These are phyloP conservation scores for Schlechtendalia chinensis DNA, from an alignment of 1,140 invertebrate species.

Conservation along the genomic window DNA sequence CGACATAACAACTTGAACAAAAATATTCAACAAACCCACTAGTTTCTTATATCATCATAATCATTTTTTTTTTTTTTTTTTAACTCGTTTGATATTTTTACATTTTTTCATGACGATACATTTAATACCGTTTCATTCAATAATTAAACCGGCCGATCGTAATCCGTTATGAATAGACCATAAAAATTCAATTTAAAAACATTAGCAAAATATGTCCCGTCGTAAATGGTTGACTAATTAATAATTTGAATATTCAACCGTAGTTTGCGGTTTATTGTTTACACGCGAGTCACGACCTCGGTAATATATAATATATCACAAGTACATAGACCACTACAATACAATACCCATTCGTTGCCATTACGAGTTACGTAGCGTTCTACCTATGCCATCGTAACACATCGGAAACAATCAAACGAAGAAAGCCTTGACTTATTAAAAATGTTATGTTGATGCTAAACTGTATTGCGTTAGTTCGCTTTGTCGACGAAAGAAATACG, in stretches of 20 bases:
- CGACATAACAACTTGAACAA: too few relatives aligned
- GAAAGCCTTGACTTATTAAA: too few relatives aligned
- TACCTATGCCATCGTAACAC: background rate
- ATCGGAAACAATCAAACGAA: too few relatives aligned
- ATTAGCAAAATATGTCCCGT: background rate
- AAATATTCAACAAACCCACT: too few relatives aligned
- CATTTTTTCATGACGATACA: too few relatives aligned
- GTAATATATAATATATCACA: background rate
- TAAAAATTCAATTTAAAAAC: background rate
- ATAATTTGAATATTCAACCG: constrained; percentile 22
- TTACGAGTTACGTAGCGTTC: background rate
- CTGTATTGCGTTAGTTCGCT: too few relatives aligned
- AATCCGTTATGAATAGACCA: constrained; percentile 18
- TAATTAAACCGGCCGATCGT: background rate
- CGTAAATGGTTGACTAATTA: constrained; percentile 7
- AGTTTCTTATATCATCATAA: too few relatives aligned
- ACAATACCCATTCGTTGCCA: background rate
- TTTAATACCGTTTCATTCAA: too few relatives aligned
- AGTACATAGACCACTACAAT: background rate
- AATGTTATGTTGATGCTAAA: too few relatives aligned
- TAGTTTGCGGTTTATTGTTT: constrained; percentile 7
- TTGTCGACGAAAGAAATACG: too few relatives aligned
- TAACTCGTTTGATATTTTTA: too few relatives aligned
- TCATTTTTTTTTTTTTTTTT: too few relatives aligned
- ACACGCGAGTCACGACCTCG: background rate